Base-by-base conservation (phyloP, 2,888 invertebrate species). In the Choristoneura rosaceana region DNA sequence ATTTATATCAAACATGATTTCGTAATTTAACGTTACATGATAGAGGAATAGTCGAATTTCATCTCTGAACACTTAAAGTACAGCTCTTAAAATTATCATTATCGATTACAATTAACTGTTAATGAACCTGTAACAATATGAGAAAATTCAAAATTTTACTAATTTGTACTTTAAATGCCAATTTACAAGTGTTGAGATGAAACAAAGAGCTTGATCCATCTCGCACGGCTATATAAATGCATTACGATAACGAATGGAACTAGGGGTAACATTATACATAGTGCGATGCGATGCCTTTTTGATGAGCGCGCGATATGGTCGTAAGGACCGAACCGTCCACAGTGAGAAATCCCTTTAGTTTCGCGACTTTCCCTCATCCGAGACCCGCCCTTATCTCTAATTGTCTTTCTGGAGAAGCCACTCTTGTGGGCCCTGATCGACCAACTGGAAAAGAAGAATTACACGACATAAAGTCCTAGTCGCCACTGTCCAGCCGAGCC, bases 81-180 rank as follows among this genome's bases (percentile, higher is more conserved):
- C 93, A 92, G 91, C 91, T 92, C 92, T 93, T 93, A 93, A 91
- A 85, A 91, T 91, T 93, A 92, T 86, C 82, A 90, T 87, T 90
- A 90, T 88, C 84, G 83, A 88, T 89, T 87, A 88, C 55, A 89
- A 87, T 93, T 92, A 92, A 87, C 88, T 89, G 91, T 93, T 93
- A 93, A 93, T 93, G 92, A 93, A 94, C 93, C 93, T 94, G 93
- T 92, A 94, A 94, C 93, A 93, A 94, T 92, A 92, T 88, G 87
- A 93, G 87, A 92, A 92, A 71, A 93, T 92, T 93, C 91, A 88
- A 90, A 92, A 93, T 91, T 93, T 93, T 92, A 93, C 93, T 93
- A 92, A 91, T 93, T 94, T 94, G 94, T 93, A 94, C 93, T 94
- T 93, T 93, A 93, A 93, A 93, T 93, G 93, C 93, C 93, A 92